Percentiles rank a stretch among this genome's conserved stretches.
These are phyloP conservation scores for Tenebrio molitor DNA, from an alignment of 1,140 invertebrate species.

Conservation along the genomic window DNA sequence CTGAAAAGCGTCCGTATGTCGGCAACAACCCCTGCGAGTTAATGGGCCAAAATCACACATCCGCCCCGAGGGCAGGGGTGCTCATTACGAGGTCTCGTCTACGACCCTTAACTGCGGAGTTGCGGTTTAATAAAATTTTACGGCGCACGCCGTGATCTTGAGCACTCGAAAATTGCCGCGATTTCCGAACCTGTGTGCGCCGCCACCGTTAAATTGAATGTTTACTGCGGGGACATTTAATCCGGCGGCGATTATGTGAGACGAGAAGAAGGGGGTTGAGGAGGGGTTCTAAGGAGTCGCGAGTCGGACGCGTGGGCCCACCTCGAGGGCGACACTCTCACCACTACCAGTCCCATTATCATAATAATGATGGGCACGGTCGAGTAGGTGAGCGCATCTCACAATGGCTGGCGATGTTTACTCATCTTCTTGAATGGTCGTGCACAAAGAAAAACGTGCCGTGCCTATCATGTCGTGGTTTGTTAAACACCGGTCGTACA, in stretches of 20 bases:
- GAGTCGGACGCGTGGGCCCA: constrained; percentile 14
- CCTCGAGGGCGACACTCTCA: constrained; percentile 36
- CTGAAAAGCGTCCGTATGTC: too few relatives aligned
- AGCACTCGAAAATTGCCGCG: constrained; percentile 9
- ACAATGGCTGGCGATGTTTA: constrained; percentile 40
- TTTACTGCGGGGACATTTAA: constrained; percentile 45
- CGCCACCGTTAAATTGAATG: constrained; percentile 44
- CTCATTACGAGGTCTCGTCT: constrained; percentile 3
- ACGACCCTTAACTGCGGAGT: neutral
- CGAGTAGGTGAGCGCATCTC: constrained; percentile 20
- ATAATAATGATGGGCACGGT: constrained; percentile 41
- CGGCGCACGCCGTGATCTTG: constrained; percentile 16
- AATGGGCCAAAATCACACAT: constrained; percentile 17
- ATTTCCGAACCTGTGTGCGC: constrained; percentile 6
- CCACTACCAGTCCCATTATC: constrained; percentile 39
- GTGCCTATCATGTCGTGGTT: constrained; percentile 46
- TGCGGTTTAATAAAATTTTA: constrained; percentile 27
- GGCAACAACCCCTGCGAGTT: neutral
- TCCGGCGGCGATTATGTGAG: constrained; percentile 41
- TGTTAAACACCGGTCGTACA: constrained; percentile 47
- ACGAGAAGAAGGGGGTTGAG: too few relatives aligned
- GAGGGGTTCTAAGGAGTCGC: constrained; percentile 1
- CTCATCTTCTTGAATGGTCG: constrained; percentile 31
- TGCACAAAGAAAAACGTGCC: constrained; percentile 42
- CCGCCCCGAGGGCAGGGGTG: neutral